These are phyloP conservation scores for Empidonax alnorum DNA, from an alignment of 2,113 vertebrate genomes.

Conservation along the genomic window DNA sequence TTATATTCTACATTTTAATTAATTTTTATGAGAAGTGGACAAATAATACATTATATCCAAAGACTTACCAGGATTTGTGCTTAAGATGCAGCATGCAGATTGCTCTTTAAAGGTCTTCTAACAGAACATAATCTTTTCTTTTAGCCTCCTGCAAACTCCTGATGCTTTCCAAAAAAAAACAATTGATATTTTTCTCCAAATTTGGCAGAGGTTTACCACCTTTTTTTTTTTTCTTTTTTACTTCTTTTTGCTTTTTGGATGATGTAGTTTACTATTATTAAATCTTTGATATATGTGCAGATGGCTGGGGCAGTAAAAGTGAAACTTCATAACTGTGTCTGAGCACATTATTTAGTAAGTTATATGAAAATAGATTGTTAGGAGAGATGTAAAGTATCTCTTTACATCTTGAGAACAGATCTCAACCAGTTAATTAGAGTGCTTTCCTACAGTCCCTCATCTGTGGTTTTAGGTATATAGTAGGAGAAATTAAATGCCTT, in stretches of 20 bases:
- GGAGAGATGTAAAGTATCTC: background rate
- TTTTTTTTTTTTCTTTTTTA: background rate
- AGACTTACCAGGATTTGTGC: background rate
- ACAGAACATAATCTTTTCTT: background rate
- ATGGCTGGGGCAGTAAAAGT: background rate
- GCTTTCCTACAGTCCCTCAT: background rate
- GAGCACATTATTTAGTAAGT: background rate
- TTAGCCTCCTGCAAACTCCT: background rate
- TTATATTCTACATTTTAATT: background rate
- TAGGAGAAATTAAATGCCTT: background rate
- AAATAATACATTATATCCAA: background rate
- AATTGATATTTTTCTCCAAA: background rate
- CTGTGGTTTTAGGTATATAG: background rate
- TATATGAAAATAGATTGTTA: background rate
- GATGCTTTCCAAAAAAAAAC: background rate
- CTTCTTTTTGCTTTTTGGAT: background rate
- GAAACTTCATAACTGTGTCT: background rate
- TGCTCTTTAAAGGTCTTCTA: background rate
- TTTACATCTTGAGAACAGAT: background rate
- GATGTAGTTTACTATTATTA: background rate
- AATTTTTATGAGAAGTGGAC: background rate
- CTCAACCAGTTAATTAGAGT: background rate
- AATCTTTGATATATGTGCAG: background rate
- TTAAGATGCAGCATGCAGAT: background rate
- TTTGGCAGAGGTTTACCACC: background rate